Base-by-base conservation (phyloP, 2,113 vertebrate genomes). In the Datnioides undecimradiatus region DNA sequence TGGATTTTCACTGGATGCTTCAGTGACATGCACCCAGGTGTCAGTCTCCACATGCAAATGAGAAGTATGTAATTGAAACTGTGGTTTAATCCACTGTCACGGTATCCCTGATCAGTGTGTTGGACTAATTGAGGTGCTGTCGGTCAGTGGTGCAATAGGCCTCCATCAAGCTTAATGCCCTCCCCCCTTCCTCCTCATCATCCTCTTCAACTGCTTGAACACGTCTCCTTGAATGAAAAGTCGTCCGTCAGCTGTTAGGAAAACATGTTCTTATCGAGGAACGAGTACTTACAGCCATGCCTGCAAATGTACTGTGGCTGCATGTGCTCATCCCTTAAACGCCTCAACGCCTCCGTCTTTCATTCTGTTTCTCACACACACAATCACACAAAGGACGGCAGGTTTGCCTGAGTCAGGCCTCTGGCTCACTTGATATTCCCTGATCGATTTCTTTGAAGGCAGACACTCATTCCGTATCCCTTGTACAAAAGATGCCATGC, bases 331-430 rank as follows among this genome's bases (percentile, higher is more conserved):
- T 41, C 59, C 52, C 36, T 12, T 58, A 40, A 21, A 14, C 16
- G 51, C 46, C 16, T 58, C 46, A 21, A 14, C 16, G 51, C 46
- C 57, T 72, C 45, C 48, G 25, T 36, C 34, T 71, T 73, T 45
- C 36, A 43, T 45, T 64, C 17, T 34, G 29, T 67, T 78, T 60
- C 29, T 23, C 29, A 52, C 66, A 33, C 64, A 43, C 77, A 59
- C 46, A 48, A 34, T 48, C 66, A 83, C 64, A 73, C 57, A 70
- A 12, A 52, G 66, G 67, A 73, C 66, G 43, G 69, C n/a, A 25
- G 46, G 58, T 93, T 88, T 51, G 66, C 87, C 91, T 94, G 89
- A 93, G 88, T 94, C 91, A 93, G 92, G 84, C 86, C 78, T 88
- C 88, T 80, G 83, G 76, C 89, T 87, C 77, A 78, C 88, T 89